A percentile compares a stretch with the other conserved stretches of the same genome.
Conservation (phyloP, 2,888 invertebrate species). For the Archips crataeganus region DNA sequence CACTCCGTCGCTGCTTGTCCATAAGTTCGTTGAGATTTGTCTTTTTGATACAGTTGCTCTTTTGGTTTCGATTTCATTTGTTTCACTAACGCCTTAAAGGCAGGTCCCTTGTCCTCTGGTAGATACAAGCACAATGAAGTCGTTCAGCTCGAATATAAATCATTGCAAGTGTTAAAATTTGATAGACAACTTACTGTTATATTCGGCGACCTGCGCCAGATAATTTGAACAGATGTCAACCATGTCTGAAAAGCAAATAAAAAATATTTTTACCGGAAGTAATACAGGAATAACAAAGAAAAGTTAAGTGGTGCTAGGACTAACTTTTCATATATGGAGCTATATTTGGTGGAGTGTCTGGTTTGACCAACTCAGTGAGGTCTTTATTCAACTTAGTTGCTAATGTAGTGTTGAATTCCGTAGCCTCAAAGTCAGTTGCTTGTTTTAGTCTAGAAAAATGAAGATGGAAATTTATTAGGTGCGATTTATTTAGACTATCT, state of each 20-base stretch:
- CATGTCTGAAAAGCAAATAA: constrained; percentile 62
- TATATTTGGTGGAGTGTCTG: constrained; percentile 60
- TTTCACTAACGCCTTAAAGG: constrained; percentile 61
- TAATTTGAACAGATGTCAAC: constrained; percentile 68
- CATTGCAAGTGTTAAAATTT: neutral
- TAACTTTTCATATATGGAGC: constrained; percentile 63
- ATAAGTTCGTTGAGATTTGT: constrained; percentile 55
- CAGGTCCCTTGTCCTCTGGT: constrained; percentile 74
- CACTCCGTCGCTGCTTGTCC: constrained; percentile 67
- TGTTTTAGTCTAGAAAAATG: constrained; percentile 60
- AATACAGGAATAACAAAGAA: constrained; percentile 9
- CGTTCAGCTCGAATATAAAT: neutral
- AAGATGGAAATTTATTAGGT: neutral
- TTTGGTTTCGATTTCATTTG: constrained; percentile 59
- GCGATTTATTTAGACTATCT: too few species aligned
- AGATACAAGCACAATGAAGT: constrained; percentile 1
- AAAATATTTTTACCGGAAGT: neutral
- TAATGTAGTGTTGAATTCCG: constrained; percentile 57
- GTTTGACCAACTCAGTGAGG: constrained; percentile 53
- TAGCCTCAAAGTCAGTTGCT: constrained; percentile 59
- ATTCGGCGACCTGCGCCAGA: constrained; percentile 71
- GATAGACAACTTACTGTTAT: constrained; percentile 66
- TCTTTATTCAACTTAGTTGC: constrained; percentile 57
- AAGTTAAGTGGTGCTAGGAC: constrained; percentile 5
- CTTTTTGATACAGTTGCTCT: constrained; percentile 60